These are phyloP conservation scores for Desmodus rotundus DNA, from an alignment of 2,113 vertebrate species.

Conservation along the genomic window DNA sequence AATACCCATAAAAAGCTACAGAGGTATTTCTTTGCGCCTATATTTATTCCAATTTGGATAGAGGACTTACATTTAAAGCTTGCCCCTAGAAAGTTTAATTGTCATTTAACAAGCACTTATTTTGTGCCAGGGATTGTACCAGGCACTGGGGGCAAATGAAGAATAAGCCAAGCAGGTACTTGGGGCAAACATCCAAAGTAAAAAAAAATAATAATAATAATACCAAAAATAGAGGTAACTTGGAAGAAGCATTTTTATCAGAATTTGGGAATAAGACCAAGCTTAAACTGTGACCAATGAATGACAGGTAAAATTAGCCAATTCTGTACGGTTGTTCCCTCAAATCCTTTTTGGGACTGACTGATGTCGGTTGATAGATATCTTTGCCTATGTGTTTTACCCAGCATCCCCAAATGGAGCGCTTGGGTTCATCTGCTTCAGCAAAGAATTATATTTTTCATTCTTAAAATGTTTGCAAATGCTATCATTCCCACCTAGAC, in stretches of 20 bases:
- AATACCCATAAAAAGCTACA: background rate
- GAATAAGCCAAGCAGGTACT: background rate
- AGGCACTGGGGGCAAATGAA: background rate
- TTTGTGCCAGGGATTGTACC: background rate
- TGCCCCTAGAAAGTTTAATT: background rate
- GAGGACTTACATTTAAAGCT: background rate
- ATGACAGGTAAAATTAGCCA: background rate
- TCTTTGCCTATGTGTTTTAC: background rate
- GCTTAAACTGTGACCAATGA: background rate
- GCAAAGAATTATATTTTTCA: background rate
- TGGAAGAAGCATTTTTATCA: constrained; percentile 20
- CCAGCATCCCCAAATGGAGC: background rate
- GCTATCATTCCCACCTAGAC: background rate
- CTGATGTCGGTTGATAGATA: background rate
- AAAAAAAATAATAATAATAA: background rate
- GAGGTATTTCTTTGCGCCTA: background rate
- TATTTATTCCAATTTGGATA: background rate
- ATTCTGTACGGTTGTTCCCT: background rate
- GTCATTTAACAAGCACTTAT: background rate
- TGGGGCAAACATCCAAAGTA: background rate
- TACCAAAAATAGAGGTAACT: background rate
- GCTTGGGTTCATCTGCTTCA: background rate
- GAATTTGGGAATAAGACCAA: background rate
- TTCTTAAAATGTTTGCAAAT: constrained; percentile 7
- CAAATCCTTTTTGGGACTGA: background rate